Evolutionary conservation across 2,888 invertebrate genomes (phyloP).

Genomic region (Caenorhabditis sinica): DNA sequence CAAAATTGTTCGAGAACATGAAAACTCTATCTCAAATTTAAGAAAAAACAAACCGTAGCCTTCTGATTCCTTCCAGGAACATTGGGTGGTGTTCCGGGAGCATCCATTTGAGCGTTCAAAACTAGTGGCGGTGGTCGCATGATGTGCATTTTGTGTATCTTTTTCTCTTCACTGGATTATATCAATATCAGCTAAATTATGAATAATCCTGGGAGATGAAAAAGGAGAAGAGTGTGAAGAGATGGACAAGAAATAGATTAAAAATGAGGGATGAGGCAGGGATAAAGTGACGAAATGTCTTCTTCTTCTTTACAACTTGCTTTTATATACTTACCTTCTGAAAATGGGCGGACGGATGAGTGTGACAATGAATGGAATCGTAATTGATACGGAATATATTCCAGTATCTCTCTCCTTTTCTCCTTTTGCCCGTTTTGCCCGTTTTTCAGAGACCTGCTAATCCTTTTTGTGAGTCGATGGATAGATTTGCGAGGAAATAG

Average conservation of each 20-base stretch:
- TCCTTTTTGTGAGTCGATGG: slow-evolving; percentile 25
- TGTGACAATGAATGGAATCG: slow-evolving; percentile 48
- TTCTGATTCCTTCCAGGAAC: slow-evolving; percentile 57
- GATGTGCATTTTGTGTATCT: slow-evolving; percentile 16
- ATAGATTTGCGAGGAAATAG: slow-evolving; percentile 11
- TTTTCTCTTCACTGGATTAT: slow-evolving; percentile 11
- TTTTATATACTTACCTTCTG: slow-evolving; percentile 9
- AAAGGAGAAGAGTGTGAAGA: slow-evolving; percentile 18
- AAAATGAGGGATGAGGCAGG: slow-evolving; percentile 15
- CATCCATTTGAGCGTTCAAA: slow-evolving; percentile 48
- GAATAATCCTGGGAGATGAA: slow-evolving; percentile 39
- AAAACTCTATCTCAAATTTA: no score
- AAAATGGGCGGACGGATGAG: slow-evolving; percentile 42
- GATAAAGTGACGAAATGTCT: slow-evolving; percentile 20
- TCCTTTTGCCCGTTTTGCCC: slow-evolving; percentile 5
- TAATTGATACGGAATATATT: slow-evolving; percentile 34
- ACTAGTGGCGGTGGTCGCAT: slow-evolving; percentile 60
- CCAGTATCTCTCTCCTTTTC: background rate
- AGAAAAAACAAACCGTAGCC: slow-evolving; percentile 21
- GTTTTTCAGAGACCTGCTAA: slow-evolving; percentile 18
- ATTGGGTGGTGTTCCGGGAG: slow-evolving; percentile 68
- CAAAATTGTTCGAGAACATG: no score
- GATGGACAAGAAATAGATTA: slow-evolving; percentile 3
- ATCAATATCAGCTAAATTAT: slow-evolving; percentile 52
- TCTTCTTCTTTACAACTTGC: background rate